These are phyloP conservation scores for Nansenia antarctica DNA, from an alignment of 2,113 vertebrate species.

Conservation along the genomic window DNA sequence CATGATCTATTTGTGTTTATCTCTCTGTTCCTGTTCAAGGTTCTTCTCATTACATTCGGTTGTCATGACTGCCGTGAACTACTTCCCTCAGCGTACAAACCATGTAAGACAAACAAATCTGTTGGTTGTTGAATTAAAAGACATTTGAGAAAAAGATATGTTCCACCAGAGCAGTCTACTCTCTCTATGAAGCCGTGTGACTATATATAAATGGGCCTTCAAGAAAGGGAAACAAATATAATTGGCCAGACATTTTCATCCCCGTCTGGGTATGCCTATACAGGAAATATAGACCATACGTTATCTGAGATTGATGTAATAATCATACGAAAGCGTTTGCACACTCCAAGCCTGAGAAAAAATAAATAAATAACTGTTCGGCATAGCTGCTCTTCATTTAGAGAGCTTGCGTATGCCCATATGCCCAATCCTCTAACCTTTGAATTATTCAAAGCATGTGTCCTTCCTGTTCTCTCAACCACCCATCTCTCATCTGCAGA, in stretches of 20 bases:
- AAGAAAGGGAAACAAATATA: too few species aligned
- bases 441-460: slow-evolving; percentile 24
- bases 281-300: neutral
- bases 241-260: too few species aligned
- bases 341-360: too few species aligned
- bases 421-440: neutral
- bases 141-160: slow-evolving; percentile 1
- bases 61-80: slow-evolving; percentile 15
- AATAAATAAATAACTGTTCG: neutral
- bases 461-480: neutral
- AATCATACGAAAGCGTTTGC: too few species aligned
- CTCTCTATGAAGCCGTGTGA: neutral
- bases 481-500: neutral
- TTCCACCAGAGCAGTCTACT: too few species aligned
- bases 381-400: neutral
- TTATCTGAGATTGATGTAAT: neutral
- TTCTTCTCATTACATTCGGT: slow-evolving; percentile 28
- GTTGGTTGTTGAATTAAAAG: slow-evolving; percentile 10
- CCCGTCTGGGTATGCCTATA: too few species aligned
- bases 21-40: slow-evolving; percentile 14
- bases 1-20: slow-evolving; percentile 42
- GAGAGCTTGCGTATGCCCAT: neutral
- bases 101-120: slow-evolving; percentile 24
- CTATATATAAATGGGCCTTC: neutral
- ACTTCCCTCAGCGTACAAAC: slow-evolving; percentile 1